Percentiles rank a stretch among this genome's conserved stretches.
Evolutionary conservation across 2,113 vertebrate genomes (phyloP).

Genomic region (Channa argus): DNA sequence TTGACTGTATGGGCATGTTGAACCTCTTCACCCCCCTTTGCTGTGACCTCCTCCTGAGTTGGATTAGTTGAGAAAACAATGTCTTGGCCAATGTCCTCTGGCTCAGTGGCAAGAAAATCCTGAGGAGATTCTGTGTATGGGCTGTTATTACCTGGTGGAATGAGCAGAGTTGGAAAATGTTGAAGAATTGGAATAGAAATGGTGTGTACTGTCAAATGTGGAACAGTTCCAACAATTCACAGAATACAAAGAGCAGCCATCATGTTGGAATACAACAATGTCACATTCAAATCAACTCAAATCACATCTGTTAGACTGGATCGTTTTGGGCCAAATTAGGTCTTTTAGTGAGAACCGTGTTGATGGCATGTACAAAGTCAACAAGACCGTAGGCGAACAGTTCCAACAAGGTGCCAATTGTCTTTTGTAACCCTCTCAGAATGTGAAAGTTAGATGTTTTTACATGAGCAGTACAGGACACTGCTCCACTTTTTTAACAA

Average conservation of each 20-base stretch:
- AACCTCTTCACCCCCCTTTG: constrained; percentile 79
- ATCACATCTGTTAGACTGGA: not conserved
- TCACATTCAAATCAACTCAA: too few species aligned
- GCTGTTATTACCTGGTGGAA: constrained; percentile 65
- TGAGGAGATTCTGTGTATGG: constrained; percentile 78
- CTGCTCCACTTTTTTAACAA: too few species aligned
- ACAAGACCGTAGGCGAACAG: too few species aligned
- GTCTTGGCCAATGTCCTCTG: constrained; percentile 81
- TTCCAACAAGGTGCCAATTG: too few species aligned
- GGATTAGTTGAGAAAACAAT: constrained; percentile 86
- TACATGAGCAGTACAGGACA: not conserved
- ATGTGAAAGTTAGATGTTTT: too few species aligned
- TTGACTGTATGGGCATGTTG: constrained; percentile 82
- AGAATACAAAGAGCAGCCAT: too few species aligned
- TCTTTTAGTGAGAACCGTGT: not conserved
- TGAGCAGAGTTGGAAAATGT: constrained; percentile 1
- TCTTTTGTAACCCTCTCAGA: too few species aligned
- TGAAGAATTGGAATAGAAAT: too few species aligned
- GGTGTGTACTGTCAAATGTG: too few species aligned
- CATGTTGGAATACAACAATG: too few species aligned
- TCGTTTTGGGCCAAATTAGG: not conserved
- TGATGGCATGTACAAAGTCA: too few species aligned
- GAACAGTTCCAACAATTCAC: not conserved
- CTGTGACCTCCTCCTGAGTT: constrained; percentile 82
- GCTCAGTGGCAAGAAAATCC: constrained; percentile 75